Base-by-base conservation (phyloP, 2,113 vertebrate genomes). In the Emydocephalus ijimae region DNA sequence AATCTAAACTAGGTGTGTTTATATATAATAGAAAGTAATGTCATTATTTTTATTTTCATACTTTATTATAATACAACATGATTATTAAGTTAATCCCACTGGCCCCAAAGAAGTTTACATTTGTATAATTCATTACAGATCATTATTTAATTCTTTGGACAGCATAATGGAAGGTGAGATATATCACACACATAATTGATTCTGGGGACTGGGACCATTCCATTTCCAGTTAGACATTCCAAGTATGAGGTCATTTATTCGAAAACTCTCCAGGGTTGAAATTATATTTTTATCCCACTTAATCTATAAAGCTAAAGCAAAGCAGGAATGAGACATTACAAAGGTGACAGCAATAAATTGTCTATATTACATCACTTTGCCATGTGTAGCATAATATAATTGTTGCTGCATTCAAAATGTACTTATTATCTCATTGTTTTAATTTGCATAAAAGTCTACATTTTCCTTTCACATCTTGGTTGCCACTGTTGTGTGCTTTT, bases 281-380 rank as follows among this genome's bases (percentile, higher is more conserved):
- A 91, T 56, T 56, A 86, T 56, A 86, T 85, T 90, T 91, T 91
- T 91, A 87, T 92, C 56, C 87, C 57, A 9, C 45, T 39, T 87
- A 92, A 52, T 57, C 56, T 48, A 87, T 87, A 87, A 92, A 92
- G 85, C 29, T 92, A 64, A 87, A 64, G 90, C 85, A 92, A 92
- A 59, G 48, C 91, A 64, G 57, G 56, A 64, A 92, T 91, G 69
- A 92, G 85, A 91, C 74, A 45, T 87, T 50, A 91, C 45, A 87
- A 88, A 92, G 45, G 56, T 87, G 56, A 34, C 85, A 92, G 56
- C 85, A 92, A 92, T 92, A 92, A 92, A 92, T 92, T 87, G 34
- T 87, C 1, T n/a, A 26, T 52, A 87, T 91, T 92, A 87, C 85
- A 34, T 92, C 91, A 92, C 85, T 92, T 87, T 88, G 56, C 56